Base-by-base conservation (phyloP, 2,888 invertebrate species). In the Dendrolimus pini region DNA sequence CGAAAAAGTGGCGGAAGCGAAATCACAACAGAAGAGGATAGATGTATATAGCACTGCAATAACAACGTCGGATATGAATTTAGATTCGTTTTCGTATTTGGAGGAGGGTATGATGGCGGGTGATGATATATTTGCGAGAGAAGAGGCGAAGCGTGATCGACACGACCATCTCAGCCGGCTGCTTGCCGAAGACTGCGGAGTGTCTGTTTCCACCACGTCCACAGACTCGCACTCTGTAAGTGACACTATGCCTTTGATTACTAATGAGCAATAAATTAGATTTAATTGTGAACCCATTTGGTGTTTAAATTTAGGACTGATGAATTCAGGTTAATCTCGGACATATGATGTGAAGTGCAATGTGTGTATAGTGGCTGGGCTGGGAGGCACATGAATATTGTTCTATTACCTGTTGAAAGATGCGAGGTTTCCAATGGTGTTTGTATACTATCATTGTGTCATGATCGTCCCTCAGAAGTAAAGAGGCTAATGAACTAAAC, bases 21-120 rank as follows among this genome's bases (percentile, higher is more conserved):
- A 75, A 59, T 87, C 88, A 58, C 85, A 81, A 62, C 87, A 82
- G 72, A 84, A 83, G 64, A 73, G 90, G 66, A 85, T 92, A 77
- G 92, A 93, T 69, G 82, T 92, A 42, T 92, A 92, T 72, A 92
- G 90, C 63, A 90, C 92, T 30, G 91, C 91, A 53, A 85, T 93
- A 60, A 87, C 86, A 54, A 82, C 91, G 53, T 80, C 91, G 1
- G 91, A 92, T 55, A 92, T 92, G 55, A 90, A 91, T 68, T 74
- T 92, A 64, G 91, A 92, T 63, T 86, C 90, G 70, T 91, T 91
- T 71, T 85, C 91, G 63, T 92, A 92, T 68, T 72, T 91, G 62
- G 89, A 92, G 62, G 91, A 89, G 65, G 81, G 84, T 56, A 80
- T 91, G 77, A 75, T 89, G 83, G 88, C 76, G 41, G 89, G 82